phyloP scores from a whole-genome alignment of 2,888 invertebrate genomes.

The Prosopocoilus inquinatus region DNA sequence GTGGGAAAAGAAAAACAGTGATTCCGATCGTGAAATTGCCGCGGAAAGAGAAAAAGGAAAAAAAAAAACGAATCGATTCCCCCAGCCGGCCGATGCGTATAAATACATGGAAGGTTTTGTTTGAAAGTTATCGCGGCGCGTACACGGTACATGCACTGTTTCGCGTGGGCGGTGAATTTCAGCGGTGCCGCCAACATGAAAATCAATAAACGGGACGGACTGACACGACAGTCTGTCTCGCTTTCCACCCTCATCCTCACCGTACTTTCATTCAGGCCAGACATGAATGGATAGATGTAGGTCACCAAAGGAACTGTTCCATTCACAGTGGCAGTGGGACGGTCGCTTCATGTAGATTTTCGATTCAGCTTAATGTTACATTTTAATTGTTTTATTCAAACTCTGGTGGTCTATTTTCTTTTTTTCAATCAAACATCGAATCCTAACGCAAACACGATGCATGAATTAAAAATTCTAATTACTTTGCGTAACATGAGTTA shows the following conservation, averaged over 20 bases:
- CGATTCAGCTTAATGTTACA: neutral
- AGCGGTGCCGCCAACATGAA: constrained; percentile 29
- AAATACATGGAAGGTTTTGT: no score
- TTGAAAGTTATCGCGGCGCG: neutral
- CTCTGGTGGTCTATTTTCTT: neutral
- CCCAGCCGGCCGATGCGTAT: no score
- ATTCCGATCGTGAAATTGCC: no score
- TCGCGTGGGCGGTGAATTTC: constrained; percentile 22
- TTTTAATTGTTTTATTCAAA: neutral
- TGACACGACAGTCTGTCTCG: constrained; percentile 7
- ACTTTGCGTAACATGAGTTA: no score
- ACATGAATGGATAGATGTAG: constrained; percentile 40
- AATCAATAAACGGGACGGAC: constrained; percentile 30
- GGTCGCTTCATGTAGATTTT: constrained; percentile 3
- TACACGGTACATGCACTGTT: neutral
- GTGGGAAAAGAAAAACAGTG: no score
- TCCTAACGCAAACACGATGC: no score
- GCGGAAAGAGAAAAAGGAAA: no score
- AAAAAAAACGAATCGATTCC: no score
- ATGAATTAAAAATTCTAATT: no score
- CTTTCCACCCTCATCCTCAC: constrained; percentile 15
- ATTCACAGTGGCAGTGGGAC: neutral
- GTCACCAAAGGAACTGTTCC: constrained; percentile 16
- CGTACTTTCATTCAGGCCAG: constrained; percentile 39
- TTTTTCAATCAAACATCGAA: neutral